Evolutionary conservation across 1,140 invertebrate species (phyloP).

Genomic region (Rhopalosiphum maidis): DNA sequence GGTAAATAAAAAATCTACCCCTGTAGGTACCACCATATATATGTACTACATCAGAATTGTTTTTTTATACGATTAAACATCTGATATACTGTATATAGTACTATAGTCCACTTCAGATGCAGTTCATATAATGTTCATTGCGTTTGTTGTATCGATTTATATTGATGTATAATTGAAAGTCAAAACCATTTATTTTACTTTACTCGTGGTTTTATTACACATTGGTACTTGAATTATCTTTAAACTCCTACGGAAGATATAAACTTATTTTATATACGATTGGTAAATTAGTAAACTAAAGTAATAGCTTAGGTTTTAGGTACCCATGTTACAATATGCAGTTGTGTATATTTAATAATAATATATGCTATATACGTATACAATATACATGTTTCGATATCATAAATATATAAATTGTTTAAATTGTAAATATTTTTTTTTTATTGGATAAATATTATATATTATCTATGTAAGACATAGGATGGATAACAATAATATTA

Average conservation of each 20-base stretch:
- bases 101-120: conserved; percentile 10
- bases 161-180: conserved; percentile 45
- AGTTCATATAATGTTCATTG: conserved; percentile 42
- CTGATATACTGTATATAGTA: conserved; percentile 38
- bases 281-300: neutral
- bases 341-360: neutral
- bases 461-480: neutral
- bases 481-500: neutral
- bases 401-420: conserved; percentile 9
- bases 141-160: conserved; percentile 34
- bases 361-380: neutral
- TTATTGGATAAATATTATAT: neutral
- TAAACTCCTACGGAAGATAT: neutral
- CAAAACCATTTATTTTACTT: conserved; percentile 42
- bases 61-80: conserved; percentile 47
- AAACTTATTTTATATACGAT: neutral
- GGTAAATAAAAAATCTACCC: neutral
- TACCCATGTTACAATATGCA: neutral
- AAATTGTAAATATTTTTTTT: neutral
- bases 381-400: neutral
- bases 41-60: neutral
- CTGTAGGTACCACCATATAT: neutral
- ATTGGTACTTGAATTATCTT: neutral
- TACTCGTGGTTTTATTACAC: conserved; percentile 41
- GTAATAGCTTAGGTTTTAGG: neutral